Evolutionary conservation across 2,113 vertebrate species (phyloP).

Genomic region (Nymphicus hollandicus): DNA sequence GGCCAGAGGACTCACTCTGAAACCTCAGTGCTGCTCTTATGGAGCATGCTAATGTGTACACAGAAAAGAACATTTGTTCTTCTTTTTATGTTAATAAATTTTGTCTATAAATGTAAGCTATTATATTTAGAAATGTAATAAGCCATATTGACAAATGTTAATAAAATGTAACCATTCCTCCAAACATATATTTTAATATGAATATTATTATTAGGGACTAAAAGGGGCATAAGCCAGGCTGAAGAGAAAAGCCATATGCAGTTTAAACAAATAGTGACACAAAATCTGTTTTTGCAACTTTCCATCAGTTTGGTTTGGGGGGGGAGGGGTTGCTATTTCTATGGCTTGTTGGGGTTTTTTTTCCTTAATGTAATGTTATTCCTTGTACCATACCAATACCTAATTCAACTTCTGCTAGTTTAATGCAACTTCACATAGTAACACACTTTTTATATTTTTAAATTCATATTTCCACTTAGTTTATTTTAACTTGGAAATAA

Average conservation of each 20-base stretch:
- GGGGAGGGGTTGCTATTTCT: background rate
- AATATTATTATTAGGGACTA: background rate
- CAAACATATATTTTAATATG: fast-evolving
- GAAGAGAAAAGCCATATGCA: background rate
- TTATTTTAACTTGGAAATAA: background rate
- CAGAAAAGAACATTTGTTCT: background rate
- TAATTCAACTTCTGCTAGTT: background rate
- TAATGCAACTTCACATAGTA: background rate
- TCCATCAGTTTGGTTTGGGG: background rate
- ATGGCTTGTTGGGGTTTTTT: background rate
- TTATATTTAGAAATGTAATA: background rate
- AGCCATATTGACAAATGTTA: background rate
- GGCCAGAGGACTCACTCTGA: background rate
- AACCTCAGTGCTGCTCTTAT: background rate
- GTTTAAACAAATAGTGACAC: background rate
- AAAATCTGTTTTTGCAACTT: background rate
- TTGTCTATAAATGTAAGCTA: background rate
- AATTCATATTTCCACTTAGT: background rate
- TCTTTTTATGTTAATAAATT: background rate
- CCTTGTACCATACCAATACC: background rate
- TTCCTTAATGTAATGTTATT: background rate
- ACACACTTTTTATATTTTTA: background rate
- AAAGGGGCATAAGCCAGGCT: background rate
- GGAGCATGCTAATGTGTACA: background rate
- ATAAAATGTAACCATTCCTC: background rate